Conservation (phyloP, 92 coral and sea anemone species). For the Heteractis magnifica region DNA sequence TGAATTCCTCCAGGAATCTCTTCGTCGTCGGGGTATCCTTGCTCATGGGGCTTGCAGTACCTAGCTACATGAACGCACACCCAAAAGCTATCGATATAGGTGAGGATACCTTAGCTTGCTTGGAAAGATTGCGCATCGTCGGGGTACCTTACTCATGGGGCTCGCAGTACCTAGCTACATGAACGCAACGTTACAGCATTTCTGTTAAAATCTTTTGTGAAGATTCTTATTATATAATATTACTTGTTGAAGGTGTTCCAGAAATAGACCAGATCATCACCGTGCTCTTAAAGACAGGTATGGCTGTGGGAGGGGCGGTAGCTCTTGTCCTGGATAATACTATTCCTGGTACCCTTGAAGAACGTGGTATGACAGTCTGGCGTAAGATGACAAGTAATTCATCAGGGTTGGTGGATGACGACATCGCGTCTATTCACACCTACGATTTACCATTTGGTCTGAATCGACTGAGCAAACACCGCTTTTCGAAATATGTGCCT, state of each 20-base stretch:
- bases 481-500: too few relatives aligned
- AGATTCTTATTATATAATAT: not conserved
- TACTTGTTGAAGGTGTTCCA: conserved; percentile 32
- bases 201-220: too few relatives aligned
- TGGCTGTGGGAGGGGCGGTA: conserved; percentile 77
- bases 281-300: conserved; percentile 73
- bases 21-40: conserved; percentile 78
- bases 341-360: not conserved
- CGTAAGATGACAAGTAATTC: too few relatives aligned
- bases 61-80: conserved; percentile 51
- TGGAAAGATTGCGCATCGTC: too few relatives aligned
- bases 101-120: not conserved
- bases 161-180: too few relatives aligned
- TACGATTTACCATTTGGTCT: too few relatives aligned
- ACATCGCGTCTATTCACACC: too few relatives aligned
- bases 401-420: too few relatives aligned
- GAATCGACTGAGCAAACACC: too few relatives aligned
- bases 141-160: too few relatives aligned
- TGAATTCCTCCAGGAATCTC: conserved; percentile 87
- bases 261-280: conserved; percentile 75
- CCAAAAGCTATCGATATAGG: conserved; percentile 71
- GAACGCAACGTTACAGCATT: too few relatives aligned
- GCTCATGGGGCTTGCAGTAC: conserved; percentile 70
- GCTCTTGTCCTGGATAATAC: conserved; percentile 78
- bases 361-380: too few relatives aligned